Conservation (phyloP, 1,140 invertebrate species). For the Nephotettix cincticeps region DNA sequence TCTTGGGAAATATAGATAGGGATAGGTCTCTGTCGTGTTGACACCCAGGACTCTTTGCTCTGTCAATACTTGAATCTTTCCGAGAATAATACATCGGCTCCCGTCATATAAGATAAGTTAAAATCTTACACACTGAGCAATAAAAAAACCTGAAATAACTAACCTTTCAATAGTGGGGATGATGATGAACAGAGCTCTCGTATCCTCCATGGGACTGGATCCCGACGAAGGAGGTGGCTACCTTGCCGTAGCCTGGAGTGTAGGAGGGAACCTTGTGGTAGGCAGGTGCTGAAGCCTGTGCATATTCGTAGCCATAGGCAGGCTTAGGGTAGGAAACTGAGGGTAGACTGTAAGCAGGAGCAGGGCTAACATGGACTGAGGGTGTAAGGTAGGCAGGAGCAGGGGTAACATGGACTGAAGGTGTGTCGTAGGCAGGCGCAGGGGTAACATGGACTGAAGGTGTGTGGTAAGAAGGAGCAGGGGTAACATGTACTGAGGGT, state of each 20-base stretch:
- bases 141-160: too few relatives aligned
- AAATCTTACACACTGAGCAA: too few relatives aligned
- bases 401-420: neutral
- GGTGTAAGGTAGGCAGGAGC: neutral
- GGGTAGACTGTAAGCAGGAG: neutral
- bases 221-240: conserved; percentile 1
- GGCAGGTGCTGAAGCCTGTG: neutral
- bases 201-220: neutral
- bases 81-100: too few relatives aligned
- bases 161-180: too few relatives aligned
- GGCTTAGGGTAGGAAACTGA: neutral
- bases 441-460: neutral
- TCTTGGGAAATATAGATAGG: too few relatives aligned
- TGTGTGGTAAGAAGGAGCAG: neutral
- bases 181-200: neutral
- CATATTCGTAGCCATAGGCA: neutral
- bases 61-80: too few relatives aligned
- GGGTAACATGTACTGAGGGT: neutral
- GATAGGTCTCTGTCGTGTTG: too few relatives aligned
- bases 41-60: too few relatives aligned
- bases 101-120: too few relatives aligned
- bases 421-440: neutral
- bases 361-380: neutral
- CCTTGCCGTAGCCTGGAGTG: neutral
- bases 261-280: neutral